Percentiles rank a stretch among this genome's conserved stretches.
phyloP scores from a whole-genome alignment of 2,888 invertebrate genomes.

The Drosophila peninsularis region DNA sequence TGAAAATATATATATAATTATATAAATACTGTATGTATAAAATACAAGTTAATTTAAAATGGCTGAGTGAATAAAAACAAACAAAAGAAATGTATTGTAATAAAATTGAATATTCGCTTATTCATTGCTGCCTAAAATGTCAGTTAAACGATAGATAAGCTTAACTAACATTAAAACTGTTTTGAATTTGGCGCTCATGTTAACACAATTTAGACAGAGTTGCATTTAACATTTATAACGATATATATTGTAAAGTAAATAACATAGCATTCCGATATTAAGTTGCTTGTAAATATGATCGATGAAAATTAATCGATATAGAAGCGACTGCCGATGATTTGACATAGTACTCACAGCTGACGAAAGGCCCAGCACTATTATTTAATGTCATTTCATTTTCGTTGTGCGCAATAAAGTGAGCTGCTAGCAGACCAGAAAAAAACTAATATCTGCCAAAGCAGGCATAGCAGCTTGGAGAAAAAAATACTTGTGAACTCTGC shows the following conservation, averaged over 20 bases:
- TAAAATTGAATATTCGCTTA: not conserved
- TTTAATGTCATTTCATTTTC: conserved; percentile 56
- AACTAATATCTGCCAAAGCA: conserved; percentile 11
- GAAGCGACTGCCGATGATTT: conserved; percentile 5
- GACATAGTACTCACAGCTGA: conserved; percentile 41
- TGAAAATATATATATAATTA: conserved; percentile 39
- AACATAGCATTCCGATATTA: not conserved
- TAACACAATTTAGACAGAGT: not conserved
- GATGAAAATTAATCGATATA: conserved; percentile 11
- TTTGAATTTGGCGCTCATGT: conserved; percentile 1
- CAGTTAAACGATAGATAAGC: not conserved
- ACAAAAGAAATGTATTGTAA: conserved; percentile 18
- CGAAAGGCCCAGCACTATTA: conserved; percentile 47
- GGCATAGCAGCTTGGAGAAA: conserved; percentile 8
- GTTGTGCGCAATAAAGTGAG: conserved; percentile 54
- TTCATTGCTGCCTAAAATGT: not conserved
- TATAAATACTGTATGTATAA: conserved; percentile 45
- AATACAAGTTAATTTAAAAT: conserved; percentile 66
- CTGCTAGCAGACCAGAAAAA: conserved; percentile 20
- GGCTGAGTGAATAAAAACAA: conserved; percentile 75
- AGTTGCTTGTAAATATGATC: not conserved
- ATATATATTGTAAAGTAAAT: not conserved
- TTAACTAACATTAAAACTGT: not conserved
- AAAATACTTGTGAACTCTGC: not conserved
- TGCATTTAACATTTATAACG: not conserved